These are phyloP conservation scores for Ceratina japonica DNA, from an alignment of 1,140 invertebrate genomes.

Conservation along the genomic window DNA sequence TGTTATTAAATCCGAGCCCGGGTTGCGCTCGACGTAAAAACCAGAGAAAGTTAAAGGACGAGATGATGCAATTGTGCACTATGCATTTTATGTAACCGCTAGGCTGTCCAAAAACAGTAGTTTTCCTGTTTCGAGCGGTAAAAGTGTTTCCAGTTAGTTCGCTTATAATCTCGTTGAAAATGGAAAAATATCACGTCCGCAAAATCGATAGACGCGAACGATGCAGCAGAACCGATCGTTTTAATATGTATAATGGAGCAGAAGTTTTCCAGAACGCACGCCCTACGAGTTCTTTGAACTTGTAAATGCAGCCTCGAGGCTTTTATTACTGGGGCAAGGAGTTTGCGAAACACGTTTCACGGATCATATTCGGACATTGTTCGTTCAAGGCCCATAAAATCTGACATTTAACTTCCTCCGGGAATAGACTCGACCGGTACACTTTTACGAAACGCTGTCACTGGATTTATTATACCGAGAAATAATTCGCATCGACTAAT, in stretches of 20 bases:
- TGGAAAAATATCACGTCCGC: too few relatives aligned
- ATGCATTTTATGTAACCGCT: too few relatives aligned
- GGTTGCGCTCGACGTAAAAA: background rate
- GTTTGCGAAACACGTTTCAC: slow-evolving; percentile 15
- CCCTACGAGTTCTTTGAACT: slow-evolving; percentile 1
- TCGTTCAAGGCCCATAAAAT: slow-evolving; percentile 19
- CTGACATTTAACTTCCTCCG: slow-evolving; percentile 19
- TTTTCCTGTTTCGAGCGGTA: too few relatives aligned
- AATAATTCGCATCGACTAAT: background rate
- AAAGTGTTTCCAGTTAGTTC: too few relatives aligned
- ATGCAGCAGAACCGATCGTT: too few relatives aligned
- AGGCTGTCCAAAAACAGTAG: too few relatives aligned
- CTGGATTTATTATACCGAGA: too few relatives aligned
- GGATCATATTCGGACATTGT: slow-evolving; percentile 19
- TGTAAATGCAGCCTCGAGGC: slow-evolving; percentile 14
- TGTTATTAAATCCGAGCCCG: background rate
- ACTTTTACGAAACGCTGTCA: background rate
- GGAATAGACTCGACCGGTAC: background rate
- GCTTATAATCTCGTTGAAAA: too few relatives aligned
- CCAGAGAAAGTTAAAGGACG: background rate
- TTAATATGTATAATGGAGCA: too few relatives aligned
- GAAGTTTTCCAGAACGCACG: background rate
- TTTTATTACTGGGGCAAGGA: background rate
- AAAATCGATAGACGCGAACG: too few relatives aligned
- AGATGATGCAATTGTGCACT: background rate